Base-by-base conservation (phyloP, 2,888 invertebrate genomes). In the Melipona bicolor region DNA sequence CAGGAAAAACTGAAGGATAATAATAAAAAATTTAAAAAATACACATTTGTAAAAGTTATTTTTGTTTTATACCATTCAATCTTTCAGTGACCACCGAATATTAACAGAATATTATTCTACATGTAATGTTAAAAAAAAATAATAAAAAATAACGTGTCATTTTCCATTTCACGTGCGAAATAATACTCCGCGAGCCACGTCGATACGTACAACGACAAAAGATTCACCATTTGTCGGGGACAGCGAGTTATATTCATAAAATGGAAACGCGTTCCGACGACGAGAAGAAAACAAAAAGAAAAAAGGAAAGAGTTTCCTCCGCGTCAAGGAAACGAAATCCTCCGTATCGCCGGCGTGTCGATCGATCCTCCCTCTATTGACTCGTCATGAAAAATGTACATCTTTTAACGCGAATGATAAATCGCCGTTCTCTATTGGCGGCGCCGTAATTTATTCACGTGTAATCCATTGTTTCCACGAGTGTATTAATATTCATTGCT, bases 401-500 rank as follows among this genome's bases (percentile, higher is more conserved):
- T n/a, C 71, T 71, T 70, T 77, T 77, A 62, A 71, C 50, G 61
- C 61, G 71, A 50, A 52, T 62, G 62, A 70, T 64, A 52, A 77
- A 77, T 77, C 65, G 71, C 49, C 24, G 24, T 67, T 61, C 56
- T 19, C 43, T 36, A 75, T 79, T 59, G 32, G 21, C 24, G 32
- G 5, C 27, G 1, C 32, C 4, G 75, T 81, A 76, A 81, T 81
- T 83, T 83, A 83, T 83, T 83, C 82, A 71, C 59, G 36, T 50
- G 82, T 68, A 75, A 83, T 81, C 75, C 61, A 59, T 74, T 81
- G 64, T 74, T 74, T 70, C 43, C 65, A 49, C 74, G 19, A 43
- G 70, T 64, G 67, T 74, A 71, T 75, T 81, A 81, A 75, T 81
- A 83, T 83, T 75, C 74, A 83, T 81, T 49, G 65, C 49, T 43